These are phyloP conservation scores for Morone chrysops DNA, from an alignment of 2,113 vertebrate species.

Conservation along the genomic window DNA sequence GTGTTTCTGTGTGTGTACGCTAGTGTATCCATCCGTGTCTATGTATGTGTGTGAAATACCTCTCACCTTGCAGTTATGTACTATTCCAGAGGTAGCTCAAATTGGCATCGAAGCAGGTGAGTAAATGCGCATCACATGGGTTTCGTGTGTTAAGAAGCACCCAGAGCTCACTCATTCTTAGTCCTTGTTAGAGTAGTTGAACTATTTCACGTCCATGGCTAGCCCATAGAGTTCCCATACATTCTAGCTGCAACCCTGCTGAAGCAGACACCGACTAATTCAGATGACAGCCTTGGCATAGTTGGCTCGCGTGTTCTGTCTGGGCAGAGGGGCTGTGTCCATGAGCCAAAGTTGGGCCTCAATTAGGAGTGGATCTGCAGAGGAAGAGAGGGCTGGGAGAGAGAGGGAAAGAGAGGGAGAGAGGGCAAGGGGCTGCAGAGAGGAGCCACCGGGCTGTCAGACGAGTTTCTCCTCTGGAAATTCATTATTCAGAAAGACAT, in stretches of 20 bases:
- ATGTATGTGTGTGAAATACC: conserved; percentile 10
- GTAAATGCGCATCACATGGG: not conserved
- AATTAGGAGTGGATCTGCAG: conserved; percentile 53
- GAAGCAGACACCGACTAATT: conserved; percentile 34
- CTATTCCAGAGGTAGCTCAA: conserved; percentile 17
- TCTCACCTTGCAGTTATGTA: conserved; percentile 40
- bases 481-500: conserved; percentile 59
- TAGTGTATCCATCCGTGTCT: conserved; percentile 33
- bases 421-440: conserved; percentile 10
- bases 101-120: not conserved
- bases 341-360: conserved; percentile 52
- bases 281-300: conserved; percentile 49
- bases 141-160: conserved; percentile 18
- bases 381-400: conserved; percentile 14
- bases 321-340: conserved; percentile 41
- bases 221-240: conserved; percentile 28
- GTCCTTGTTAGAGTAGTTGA: not conserved
- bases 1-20: conserved; percentile 35
- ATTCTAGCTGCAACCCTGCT: conserved; percentile 9
- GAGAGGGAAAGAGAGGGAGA: not conserved
- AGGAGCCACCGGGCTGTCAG: conserved; percentile 15
- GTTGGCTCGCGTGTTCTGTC: conserved; percentile 30
- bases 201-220: conserved; percentile 4
- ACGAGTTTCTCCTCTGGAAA: conserved; percentile 42
- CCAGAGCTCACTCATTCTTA: not conserved